Conservation (phyloP, 2,888 invertebrate genomes). For the Himalopsyche kuldschensis region DNA sequence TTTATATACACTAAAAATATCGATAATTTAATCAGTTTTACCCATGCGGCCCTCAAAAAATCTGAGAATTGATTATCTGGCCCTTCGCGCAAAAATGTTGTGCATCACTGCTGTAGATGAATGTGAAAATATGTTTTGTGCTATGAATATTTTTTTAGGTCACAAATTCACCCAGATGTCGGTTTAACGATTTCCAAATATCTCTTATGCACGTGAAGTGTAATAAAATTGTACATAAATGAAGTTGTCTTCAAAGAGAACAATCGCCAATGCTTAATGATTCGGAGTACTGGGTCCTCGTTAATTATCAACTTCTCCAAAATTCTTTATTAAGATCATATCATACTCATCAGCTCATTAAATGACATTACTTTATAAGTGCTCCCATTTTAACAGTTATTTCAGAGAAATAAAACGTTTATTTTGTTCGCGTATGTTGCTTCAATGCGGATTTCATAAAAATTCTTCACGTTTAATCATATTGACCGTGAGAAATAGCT, state of each 20-base stretch:
- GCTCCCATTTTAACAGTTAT: not conserved
- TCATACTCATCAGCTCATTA: too few relatives aligned
- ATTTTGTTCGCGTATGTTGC: not conserved
- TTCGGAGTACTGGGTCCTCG: slow-evolving; percentile 5
- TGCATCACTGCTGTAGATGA: too few relatives aligned
- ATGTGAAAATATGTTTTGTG: too few relatives aligned
- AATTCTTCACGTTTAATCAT: not conserved
- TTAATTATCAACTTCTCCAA: slow-evolving; percentile 10
- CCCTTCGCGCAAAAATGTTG: too few relatives aligned
- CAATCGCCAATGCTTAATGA: not conserved
- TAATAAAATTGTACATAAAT: too few relatives aligned
- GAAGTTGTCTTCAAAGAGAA: not conserved
- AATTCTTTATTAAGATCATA: too few relatives aligned
- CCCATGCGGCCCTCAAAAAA: too few relatives aligned
- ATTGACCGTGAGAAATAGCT: not conserved
- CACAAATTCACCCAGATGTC: not conserved
- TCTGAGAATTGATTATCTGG: too few relatives aligned
- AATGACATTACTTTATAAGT: too few relatives aligned
- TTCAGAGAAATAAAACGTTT: not conserved
- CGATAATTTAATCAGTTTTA: too few relatives aligned
- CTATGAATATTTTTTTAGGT: not conserved
- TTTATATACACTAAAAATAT: too few relatives aligned
- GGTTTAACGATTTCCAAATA: not conserved
- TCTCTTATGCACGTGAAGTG: not conserved
- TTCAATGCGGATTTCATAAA: not conserved